A percentile compares a stretch with the other conserved stretches of the same genome.
Evolutionary conservation across 1,140 invertebrate genomes (phyloP).

Genomic region (Euglossa dilemma): DNA sequence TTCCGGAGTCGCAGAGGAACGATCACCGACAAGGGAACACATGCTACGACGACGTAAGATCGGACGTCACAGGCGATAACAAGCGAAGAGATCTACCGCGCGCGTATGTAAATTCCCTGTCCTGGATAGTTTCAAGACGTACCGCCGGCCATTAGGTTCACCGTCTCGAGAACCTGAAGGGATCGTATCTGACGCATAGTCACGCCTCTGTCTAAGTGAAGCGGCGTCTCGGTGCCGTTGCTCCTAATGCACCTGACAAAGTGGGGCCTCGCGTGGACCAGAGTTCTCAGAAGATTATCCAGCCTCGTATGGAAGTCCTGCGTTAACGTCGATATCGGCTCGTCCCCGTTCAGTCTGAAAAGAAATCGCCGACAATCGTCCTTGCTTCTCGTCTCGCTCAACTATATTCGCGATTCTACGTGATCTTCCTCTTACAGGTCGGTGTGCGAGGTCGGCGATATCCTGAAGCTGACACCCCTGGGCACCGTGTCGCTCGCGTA

Average conservation of each 20-base stretch:
- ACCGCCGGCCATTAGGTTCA: conserved; percentile 95
- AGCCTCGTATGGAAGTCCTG: conserved; percentile 97
- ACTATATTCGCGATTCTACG: background rate
- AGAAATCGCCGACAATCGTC: conserved; percentile 36
- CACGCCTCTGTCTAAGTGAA: conserved; percentile 90
- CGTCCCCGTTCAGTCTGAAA: conserved; percentile 90
- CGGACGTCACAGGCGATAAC: background rate
- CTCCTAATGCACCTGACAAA: conserved; percentile 96
- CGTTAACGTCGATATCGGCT: conserved; percentile 94
- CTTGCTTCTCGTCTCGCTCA: background rate
- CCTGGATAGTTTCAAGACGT: conserved; percentile 44
- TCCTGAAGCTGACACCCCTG: conserved; percentile 92
- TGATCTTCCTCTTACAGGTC: conserved; percentile 85
- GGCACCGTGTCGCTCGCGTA: conserved; percentile 92
- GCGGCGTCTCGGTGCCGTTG: conserved; percentile 90
- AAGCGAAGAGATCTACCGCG: background rate
- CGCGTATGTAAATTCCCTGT: background rate
- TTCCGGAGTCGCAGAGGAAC: background rate
- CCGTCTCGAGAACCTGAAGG: conserved; percentile 96
- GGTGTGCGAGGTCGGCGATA: conserved; percentile 94
- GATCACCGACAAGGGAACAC: background rate
- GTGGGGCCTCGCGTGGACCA: conserved; percentile 96
- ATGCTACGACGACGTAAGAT: background rate
- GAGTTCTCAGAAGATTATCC: conserved; percentile 94
- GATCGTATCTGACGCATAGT: conserved; percentile 94